Evolutionary conservation across 2,113 vertebrate genomes (phyloP).

Genomic region (Pongo pygmaeus): DNA sequence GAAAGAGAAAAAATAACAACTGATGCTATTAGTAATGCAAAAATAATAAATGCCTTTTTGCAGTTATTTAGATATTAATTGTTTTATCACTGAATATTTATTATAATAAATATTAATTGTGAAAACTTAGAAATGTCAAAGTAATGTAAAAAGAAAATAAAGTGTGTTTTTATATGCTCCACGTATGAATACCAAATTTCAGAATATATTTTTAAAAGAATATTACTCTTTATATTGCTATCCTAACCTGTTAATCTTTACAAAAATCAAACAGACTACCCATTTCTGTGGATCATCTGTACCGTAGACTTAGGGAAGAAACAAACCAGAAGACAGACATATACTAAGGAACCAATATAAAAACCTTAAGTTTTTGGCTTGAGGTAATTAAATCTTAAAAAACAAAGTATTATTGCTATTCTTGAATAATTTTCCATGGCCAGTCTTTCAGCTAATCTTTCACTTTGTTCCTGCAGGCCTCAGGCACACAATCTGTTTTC

Average conservation of each 20-base stretch:
- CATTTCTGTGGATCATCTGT: neutral
- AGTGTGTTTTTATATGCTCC: neutral
- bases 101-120: neutral
- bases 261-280: neutral
- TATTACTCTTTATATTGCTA: rapidly evolving
- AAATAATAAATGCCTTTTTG: neutral
- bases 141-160: neutral
- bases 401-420: neutral
- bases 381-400: neutral
- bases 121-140: neutral
- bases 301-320: rapidly evolving
- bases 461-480: neutral
- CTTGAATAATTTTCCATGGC: neutral
- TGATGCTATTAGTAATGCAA: neutral
- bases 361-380: neutral
- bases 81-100: neutral
- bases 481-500: neutral
- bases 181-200: neutral
- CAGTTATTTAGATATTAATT: neutral
- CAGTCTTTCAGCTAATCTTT: neutral
- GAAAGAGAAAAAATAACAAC: neutral
- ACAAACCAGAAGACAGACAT: neutral
- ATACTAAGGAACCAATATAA: neutral
- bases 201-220: neutral
- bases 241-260: neutral